Percentiles rank a stretch among this genome's conserved stretches.
These are phyloP conservation scores for Holotrichia oblita DNA, from an alignment of 1,140 invertebrate species.

Conservation along the genomic window DNA sequence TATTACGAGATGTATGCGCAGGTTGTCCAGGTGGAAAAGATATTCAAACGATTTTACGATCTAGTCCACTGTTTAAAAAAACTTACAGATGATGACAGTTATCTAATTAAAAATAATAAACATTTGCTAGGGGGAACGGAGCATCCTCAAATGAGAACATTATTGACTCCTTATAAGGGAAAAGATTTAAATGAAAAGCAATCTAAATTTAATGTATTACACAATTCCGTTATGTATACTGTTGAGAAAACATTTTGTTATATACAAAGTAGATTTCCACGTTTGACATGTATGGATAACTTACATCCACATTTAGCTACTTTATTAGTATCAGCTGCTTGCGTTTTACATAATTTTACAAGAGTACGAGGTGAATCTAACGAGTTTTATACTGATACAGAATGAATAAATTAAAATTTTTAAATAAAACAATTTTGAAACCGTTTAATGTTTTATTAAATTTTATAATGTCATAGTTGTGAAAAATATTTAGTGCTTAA, in stretches of 20 bases:
- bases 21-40: conserved; percentile 47
- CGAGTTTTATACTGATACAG: conserved; percentile 35
- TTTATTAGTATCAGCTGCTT: conserved; percentile 42
- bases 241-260: conserved; percentile 46
- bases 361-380: conserved; percentile 40
- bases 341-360: conserved; percentile 50
- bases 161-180: conserved; percentile 47
- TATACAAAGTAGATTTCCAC: conserved; percentile 46
- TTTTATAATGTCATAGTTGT: background rate
- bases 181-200: conserved; percentile 42
- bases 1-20: conserved; percentile 47
- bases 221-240: conserved; percentile 42
- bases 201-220: conserved; percentile 46
- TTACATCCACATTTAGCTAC: conserved; percentile 40
- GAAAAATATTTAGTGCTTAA: background rate
- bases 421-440: background rate
- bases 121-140: conserved; percentile 47
- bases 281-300: conserved; percentile 44
- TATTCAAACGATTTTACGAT: conserved; percentile 43
- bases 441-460: background rate
- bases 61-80: conserved; percentile 44
- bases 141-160: conserved; percentile 47
- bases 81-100: conserved; percentile 41
- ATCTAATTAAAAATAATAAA: conserved; percentile 44
- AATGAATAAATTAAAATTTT: background rate